Conservation (phyloP, 1,140 invertebrate genomes). For the Orchesella cincta region DNA sequence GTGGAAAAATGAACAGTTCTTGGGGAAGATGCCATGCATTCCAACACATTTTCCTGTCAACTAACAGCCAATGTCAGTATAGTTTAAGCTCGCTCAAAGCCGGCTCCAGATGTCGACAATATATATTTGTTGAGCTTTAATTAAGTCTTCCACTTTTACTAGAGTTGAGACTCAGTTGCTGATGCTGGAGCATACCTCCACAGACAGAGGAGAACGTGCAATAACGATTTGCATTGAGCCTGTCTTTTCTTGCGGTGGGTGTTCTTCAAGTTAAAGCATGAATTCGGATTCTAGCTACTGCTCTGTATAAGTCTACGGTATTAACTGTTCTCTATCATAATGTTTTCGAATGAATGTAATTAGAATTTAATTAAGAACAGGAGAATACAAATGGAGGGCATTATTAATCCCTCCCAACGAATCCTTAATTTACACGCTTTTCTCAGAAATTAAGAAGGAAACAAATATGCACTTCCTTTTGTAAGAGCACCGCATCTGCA, state of each 20-base stretch:
- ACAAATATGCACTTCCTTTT: neutral
- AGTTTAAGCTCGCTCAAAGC: too few species aligned
- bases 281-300: too few species aligned
- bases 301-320: too few species aligned
- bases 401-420: neutral
- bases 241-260: too few species aligned
- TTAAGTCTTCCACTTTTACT: slow-evolving; percentile 23
- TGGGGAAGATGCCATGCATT: too few species aligned
- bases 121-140: slow-evolving; percentile 16
- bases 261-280: too few species aligned
- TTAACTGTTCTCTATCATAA: slow-evolving; percentile 17
- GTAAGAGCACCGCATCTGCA: too few species aligned
- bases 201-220: slow-evolving; percentile 11
- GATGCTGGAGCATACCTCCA: too few species aligned
- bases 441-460: slow-evolving; percentile 5
- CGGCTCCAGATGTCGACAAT: slow-evolving; percentile 25
- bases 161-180: slow-evolving; percentile 5
- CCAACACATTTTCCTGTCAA: too few species aligned
- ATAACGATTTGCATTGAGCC: too few species aligned
- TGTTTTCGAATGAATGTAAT: neutral
- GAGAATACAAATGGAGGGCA: slow-evolving; percentile 5
- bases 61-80: too few species aligned
- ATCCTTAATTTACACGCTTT: neutral
- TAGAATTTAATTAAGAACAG: slow-evolving; percentile 25
- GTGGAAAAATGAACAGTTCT: too few species aligned